Evolutionary conservation across 2,888 invertebrate genomes (phyloP).

Genomic region (Fragum whitleyi): DNA sequence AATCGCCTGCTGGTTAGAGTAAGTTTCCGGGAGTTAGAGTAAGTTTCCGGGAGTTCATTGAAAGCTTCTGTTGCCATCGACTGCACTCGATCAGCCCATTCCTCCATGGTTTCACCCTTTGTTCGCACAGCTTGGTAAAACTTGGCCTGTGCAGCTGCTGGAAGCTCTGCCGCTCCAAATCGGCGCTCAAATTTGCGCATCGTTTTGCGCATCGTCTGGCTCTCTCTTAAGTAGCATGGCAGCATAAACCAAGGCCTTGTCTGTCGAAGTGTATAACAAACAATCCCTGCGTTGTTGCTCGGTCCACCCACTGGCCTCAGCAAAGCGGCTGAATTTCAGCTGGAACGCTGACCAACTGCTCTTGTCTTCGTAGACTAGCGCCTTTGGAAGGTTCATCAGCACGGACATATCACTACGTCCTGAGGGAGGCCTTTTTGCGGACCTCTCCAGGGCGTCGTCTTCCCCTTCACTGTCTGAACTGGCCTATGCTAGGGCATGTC

Average conservation of each 20-base stretch:
- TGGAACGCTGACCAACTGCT: neutral
- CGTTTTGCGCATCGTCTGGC: neutral
- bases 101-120: constrained; percentile 5
- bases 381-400: neutral
- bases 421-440: neutral
- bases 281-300: constrained; percentile 4
- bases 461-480: constrained; percentile 3
- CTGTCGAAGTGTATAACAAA: neutral
- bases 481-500: neutral
- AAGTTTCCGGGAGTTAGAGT: no score
- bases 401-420: neutral
- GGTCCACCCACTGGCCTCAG: neutral
- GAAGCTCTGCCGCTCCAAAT: no score
- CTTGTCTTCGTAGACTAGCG: no score
- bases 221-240: neutral
- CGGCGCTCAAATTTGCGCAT: neutral
- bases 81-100: constrained; percentile 26
- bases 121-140: neutral
- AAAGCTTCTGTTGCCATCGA: constrained; percentile 18
- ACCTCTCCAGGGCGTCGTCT: neutral
- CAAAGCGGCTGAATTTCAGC: neutral
- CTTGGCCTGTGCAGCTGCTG: no score
- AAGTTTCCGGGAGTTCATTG: constrained; percentile 13
- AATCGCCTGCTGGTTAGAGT: constrained; percentile 4
- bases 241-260: neutral